Conservation (phyloP, 1,140 invertebrate species). For the Laupala kohalensis region DNA sequence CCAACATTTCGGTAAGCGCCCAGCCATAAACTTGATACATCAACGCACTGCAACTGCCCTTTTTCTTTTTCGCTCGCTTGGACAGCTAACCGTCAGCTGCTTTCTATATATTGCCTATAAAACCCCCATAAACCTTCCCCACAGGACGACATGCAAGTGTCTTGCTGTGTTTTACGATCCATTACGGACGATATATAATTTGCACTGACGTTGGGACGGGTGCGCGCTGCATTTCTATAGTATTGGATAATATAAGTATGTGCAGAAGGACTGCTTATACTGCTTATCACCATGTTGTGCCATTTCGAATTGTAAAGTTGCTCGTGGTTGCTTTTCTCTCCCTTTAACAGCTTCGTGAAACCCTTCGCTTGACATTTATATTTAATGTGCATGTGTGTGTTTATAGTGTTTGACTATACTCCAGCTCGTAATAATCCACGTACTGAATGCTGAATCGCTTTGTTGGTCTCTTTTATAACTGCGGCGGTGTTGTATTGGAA, state of each 20-base stretch:
- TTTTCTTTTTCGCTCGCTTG: background rate
- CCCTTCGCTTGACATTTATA: background rate
- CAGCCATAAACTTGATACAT: background rate
- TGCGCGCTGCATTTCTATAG: background rate
- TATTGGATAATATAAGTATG: background rate
- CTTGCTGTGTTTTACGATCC: background rate
- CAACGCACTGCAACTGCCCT: background rate
- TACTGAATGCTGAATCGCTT: background rate
- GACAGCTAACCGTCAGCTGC: background rate
- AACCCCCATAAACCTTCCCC: background rate
- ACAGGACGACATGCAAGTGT: background rate
- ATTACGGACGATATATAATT: background rate
- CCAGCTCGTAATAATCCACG: background rate
- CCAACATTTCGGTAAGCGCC: background rate
- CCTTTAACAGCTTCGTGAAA: background rate
- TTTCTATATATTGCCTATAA: background rate
- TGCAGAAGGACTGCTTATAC: background rate
- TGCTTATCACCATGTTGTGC: background rate
- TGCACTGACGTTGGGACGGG: background rate
- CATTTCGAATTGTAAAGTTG: background rate
- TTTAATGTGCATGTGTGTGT: background rate
- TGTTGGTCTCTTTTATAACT: background rate
- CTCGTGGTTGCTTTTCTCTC: background rate
- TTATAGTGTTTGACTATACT: background rate
- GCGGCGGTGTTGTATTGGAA: no score